Evolutionary conservation across 2,113 vertebrate genomes (phyloP).

Genomic region (Drymodes brunneopygia): DNA sequence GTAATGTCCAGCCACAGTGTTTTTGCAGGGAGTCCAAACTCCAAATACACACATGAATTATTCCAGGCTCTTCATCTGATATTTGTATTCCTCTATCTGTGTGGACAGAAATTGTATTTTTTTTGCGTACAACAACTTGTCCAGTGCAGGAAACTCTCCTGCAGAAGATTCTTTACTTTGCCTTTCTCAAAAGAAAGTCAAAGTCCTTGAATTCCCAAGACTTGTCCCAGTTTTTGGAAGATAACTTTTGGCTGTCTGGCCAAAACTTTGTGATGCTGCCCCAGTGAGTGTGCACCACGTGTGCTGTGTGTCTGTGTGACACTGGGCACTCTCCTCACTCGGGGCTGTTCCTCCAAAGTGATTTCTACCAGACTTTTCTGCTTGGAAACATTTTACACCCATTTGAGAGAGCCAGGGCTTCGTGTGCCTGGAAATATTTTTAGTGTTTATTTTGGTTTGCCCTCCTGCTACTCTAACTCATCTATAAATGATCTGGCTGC

Average conservation of each 20-base stretch:
- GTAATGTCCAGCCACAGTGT: background rate
- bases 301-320: background rate
- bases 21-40: background rate
- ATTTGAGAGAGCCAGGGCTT: background rate
- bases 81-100: background rate
- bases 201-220: background rate
- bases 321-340: accelerated
- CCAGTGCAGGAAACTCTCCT: background rate
- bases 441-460: background rate
- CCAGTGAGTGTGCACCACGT: accelerated
- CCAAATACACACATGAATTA: background rate
- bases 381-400: background rate
- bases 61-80: background rate
- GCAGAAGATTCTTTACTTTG: background rate
- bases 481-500: background rate
- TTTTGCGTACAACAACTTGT: background rate
- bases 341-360: background rate
- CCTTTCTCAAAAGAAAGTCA: background rate
- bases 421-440: background rate
- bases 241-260: background rate
- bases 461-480: accelerated
- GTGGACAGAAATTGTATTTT: accelerated
- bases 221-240: background rate
- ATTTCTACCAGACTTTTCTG: background rate
- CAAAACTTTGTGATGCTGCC: background rate